Evolutionary conservation across 2,888 invertebrate species (phyloP), one percentile per base, ranked within the genome.

Genomic region (Coecobrya sp.): DNA sequence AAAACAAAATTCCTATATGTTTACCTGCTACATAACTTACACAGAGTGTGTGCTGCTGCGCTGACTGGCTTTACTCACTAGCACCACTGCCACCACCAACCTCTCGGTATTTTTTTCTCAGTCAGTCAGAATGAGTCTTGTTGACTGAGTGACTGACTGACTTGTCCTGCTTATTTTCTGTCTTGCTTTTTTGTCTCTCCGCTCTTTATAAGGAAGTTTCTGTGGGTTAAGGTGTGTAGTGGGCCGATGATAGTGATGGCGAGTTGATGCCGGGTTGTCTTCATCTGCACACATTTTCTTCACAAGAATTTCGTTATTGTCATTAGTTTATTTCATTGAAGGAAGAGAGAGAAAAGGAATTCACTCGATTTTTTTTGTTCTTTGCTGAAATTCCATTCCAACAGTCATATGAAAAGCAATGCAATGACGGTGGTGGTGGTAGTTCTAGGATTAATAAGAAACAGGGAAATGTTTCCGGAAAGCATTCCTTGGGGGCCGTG

Each of bases 11-110:
- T 7, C 49, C 25, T 85, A 68, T 68, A 27, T 68, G 65, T 85
- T 70, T 86, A 79, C 79, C 79, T 86, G 30, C 25, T 86, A 86
- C 70, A 86, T 73, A 86, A 68, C 70, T 86, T 86, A 82, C 62
- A 62, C 22, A 49, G 76, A 49, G 79, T 79, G 79, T 73, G 73
- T 42, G 27, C 52, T 55, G 76, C 76, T 76, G 52, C 8, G 25
- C 52, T 27, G 52, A 11, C 19, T 16, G n/a, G 36, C 25, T 2
- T 27, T 52, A 27, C 79, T 79, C 52, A 27, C 8, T 19, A 70
- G 42, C 42, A 70, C 42, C 52, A 27, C 8, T 19, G 42, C 70
- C 42, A 70, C 42, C 45, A 65, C 13, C 42, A 70, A 19, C 42
- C 42, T 19, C 45, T 76, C 82, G 36, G 59, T 55, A 82, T 82